Percentiles rank a stretch among this genome's conserved stretches.
phyloP scores from a whole-genome alignment of 1,140 invertebrate genomes.

The Leucophenga varia region DNA sequence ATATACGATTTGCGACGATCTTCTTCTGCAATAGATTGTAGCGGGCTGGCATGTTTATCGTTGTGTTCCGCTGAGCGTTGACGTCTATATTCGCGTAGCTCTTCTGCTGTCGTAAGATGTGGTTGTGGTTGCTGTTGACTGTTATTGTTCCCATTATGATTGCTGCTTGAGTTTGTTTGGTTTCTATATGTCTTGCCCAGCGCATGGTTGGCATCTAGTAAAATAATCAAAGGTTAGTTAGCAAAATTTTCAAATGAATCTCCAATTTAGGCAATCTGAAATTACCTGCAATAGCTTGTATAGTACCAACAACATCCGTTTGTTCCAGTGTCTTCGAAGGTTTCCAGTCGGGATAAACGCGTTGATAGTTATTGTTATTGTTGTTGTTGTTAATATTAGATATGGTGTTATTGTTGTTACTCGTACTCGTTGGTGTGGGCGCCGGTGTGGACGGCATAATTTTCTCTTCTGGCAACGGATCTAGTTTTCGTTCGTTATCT shows the following conservation, averaged over 20 bases:
- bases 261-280: too few species aligned
- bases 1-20: constrained; percentile 58
- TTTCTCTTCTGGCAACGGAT: constrained; percentile 69
- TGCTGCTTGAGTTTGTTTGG: constrained; percentile 49
- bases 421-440: constrained; percentile 60
- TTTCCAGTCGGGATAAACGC: constrained; percentile 76
- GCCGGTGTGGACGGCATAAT: constrained; percentile 33
- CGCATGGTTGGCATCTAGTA: constrained; percentile 28
- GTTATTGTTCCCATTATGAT: constrained; percentile 76
- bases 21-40: constrained; percentile 62
- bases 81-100: constrained; percentile 53
- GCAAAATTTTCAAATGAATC: not conserved
- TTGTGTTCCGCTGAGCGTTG: constrained; percentile 46
- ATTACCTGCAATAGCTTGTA: constrained; percentile 85
- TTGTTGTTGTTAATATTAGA: constrained; percentile 23
- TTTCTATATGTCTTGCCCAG: not conserved
- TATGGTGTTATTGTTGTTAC: constrained; percentile 56
- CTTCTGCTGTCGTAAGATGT: constrained; percentile 64
- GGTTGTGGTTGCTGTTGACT: constrained; percentile 66
- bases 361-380: constrained; percentile 58
- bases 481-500: constrained; percentile 77
- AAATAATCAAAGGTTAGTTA: not conserved
- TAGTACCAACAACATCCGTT: constrained; percentile 77
- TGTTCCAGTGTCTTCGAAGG: constrained; percentile 75
- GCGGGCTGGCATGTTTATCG: constrained; percentile 26